These are phyloP conservation scores for Hyles vespertilio DNA, from an alignment of 1,140 invertebrate species.

Conservation along the genomic window DNA sequence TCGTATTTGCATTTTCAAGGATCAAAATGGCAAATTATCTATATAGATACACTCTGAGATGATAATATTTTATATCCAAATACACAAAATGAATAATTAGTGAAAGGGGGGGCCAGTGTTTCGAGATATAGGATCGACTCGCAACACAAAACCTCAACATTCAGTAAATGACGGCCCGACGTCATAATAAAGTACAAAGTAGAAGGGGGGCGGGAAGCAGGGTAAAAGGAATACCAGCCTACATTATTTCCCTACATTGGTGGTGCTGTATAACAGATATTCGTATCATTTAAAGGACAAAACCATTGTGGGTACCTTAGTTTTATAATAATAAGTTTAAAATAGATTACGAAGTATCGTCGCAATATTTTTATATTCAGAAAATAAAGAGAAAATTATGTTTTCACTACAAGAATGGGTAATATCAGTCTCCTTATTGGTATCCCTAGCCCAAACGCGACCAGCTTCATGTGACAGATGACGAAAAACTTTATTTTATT, in stretches of 20 bases:
- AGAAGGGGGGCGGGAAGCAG: constrained; percentile 21
- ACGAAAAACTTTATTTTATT: constrained; percentile 34
- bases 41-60: no score
- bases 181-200: constrained; percentile 24
- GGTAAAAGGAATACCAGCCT: constrained; percentile 34
- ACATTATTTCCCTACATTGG: constrained; percentile 3
- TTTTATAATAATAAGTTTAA: no score
- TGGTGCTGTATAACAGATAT: background rate
- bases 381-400: no score
- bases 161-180: constrained; percentile 18
- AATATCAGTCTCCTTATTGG: constrained; percentile 19
- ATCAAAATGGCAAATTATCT: no score
- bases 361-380: no score
- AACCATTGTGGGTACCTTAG: no score
- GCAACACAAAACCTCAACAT: constrained; percentile 67
- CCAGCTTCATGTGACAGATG: constrained; percentile 45
- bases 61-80: no score
- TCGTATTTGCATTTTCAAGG: no score
- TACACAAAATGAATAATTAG: no score
- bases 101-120: no score
- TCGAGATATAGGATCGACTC: constrained; percentile 28
- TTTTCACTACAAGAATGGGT: background rate
- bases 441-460: constrained; percentile 22
- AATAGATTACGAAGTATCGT: no score
- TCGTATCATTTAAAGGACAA: no score